These are phyloP conservation scores for Seira musarum DNA, from an alignment of 2,888 invertebrate genomes.

Conservation along the genomic window DNA sequence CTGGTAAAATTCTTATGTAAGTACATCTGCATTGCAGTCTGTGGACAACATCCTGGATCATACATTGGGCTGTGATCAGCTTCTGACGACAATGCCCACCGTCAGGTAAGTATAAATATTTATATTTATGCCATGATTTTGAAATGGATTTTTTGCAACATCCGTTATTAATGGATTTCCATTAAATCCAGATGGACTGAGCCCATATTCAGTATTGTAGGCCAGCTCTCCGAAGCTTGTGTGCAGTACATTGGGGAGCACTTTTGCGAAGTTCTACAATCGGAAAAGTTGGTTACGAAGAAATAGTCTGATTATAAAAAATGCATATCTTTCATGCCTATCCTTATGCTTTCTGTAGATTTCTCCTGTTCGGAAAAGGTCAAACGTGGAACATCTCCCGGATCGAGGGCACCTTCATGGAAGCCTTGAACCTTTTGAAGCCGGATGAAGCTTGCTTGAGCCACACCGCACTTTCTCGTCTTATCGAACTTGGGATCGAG, in stretches of 20 bases:
- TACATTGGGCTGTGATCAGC: slow-evolving; percentile 87
- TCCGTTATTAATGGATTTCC: too few relatives aligned
- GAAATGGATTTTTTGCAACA: too few relatives aligned
- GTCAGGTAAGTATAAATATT: slow-evolving; percentile 75
- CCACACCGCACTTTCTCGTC: slow-evolving; percentile 76
- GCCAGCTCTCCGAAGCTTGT: slow-evolving; percentile 85
- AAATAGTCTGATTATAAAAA: too few relatives aligned
- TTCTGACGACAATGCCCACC: slow-evolving; percentile 83
- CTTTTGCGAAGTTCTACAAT: slow-evolving; percentile 82
- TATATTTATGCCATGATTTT: too few relatives aligned
- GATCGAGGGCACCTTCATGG: slow-evolving; percentile 79
- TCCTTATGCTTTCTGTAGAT: too few relatives aligned
- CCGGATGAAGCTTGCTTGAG: slow-evolving; percentile 88
- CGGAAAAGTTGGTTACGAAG: slow-evolving; percentile 74
- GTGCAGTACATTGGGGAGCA: slow-evolving; percentile 86
- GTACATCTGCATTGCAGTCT: slow-evolving; percentile 75
- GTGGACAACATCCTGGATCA: slow-evolving; percentile 87
- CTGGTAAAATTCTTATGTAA: too few relatives aligned
- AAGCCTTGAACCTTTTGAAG: slow-evolving; percentile 84
- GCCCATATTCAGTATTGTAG: slow-evolving; percentile 83
- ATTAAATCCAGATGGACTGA: slow-evolving; percentile 81
- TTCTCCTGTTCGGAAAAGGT: slow-evolving; percentile 80
- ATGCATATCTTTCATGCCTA: slow-evolving; percentile 11
- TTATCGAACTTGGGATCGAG: slow-evolving; percentile 70
- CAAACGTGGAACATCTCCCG: slow-evolving; percentile 83